Conservation (phyloP, 2,797 vertebrate species). For the Thaleichthys pacificus region DNA sequence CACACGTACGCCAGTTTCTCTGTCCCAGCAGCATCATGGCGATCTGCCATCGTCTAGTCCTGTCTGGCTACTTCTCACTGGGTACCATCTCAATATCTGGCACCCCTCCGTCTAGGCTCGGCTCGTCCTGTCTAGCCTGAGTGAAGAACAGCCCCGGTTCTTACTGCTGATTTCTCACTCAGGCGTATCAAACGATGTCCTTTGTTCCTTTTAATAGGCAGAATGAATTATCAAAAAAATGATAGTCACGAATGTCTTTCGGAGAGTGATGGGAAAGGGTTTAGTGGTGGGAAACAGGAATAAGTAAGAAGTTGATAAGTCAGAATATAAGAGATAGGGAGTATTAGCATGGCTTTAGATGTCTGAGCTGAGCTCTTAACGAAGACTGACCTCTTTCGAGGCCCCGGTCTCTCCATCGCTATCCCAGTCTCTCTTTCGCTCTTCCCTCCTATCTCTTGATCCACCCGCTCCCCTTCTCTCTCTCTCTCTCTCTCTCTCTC, state of each 20-base stretch:
- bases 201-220: not conserved
- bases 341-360: constrained; percentile 11
- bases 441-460: not conserved
- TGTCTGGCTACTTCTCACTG: constrained; percentile 11
- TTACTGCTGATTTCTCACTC: not conserved
- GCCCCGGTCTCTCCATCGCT: not conserved
- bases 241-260: not conserved
- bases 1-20: not conserved
- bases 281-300: not conserved
- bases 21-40: constrained; percentile 23
- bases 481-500: not conserved
- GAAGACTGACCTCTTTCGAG: not conserved
- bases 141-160: not conserved
- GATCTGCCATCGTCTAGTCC: constrained; percentile 9
- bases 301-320: constrained; percentile 3
- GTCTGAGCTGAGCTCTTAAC: not conserved
- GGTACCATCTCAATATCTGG: constrained; percentile 32
- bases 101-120: constrained; percentile 20
- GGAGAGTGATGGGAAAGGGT: not conserved
- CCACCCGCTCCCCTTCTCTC: not conserved
- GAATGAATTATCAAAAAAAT: not conserved
- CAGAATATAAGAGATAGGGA: not conserved
- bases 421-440: not conserved
- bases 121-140: constrained; percentile 15
- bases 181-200: not conserved